phyloP scores from a whole-genome alignment of 2,113 vertebrate genomes.

The Siphamia tubifer region DNA sequence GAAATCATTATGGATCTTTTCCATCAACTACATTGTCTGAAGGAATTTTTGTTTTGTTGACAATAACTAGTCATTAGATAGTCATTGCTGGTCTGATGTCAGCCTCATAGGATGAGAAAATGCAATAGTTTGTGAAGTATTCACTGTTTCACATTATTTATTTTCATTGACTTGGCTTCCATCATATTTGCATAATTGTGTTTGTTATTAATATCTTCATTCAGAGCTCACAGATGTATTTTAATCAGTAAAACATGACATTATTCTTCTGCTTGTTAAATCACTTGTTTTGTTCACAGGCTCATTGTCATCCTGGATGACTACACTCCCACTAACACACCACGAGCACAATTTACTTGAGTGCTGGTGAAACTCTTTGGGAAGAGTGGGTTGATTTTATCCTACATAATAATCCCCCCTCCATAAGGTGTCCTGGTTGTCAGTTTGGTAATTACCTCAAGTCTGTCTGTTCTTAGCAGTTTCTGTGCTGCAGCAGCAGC shows the following conservation, averaged over 20 bases:
- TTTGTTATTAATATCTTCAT: background rate
- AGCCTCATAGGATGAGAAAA: background rate
- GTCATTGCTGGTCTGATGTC: background rate
- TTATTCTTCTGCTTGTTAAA: slow-evolving; percentile 18
- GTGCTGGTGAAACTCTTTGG: background rate
- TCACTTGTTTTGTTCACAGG: slow-evolving; percentile 10
- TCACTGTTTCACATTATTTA: background rate
- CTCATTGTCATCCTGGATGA: slow-evolving; percentile 7
- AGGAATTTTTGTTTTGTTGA: background rate
- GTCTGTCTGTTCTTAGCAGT: slow-evolving; percentile 95
- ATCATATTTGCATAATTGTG: background rate
- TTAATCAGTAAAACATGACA: background rate
- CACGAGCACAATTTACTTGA: background rate
- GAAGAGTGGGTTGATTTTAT: background rate
- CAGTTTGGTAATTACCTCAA: slow-evolving; percentile 84
- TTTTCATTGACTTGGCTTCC: slow-evolving; percentile 2
- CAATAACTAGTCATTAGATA: slow-evolving; percentile 1
- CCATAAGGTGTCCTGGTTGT: background rate
- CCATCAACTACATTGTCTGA: background rate
- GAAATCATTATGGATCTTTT: background rate
- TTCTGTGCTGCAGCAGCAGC: slow-evolving; percentile 93
- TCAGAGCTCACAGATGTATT: background rate
- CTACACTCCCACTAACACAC: background rate
- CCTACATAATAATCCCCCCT: background rate
- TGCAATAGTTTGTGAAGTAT: background rate